Conservation (phyloP, 2,888 invertebrate genomes). For the Nemotelus pantherinus region DNA sequence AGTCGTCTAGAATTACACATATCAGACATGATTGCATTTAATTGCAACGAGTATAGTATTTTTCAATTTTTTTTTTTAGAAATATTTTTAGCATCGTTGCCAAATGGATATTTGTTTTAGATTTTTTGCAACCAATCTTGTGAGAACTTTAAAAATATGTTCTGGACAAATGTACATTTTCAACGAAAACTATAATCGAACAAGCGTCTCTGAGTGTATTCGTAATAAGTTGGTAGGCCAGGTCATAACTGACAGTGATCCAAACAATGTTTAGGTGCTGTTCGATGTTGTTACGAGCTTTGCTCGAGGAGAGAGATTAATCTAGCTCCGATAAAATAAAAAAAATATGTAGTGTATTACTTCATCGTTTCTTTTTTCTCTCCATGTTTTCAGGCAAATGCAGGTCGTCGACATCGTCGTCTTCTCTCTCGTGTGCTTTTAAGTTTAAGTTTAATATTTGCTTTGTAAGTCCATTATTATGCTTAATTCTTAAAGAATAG, state of each 20-base stretch:
- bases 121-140: too few species aligned
- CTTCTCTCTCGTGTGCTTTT: background rate
- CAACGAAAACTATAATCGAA: too few species aligned
- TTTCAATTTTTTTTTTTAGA: too few species aligned
- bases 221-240: too few species aligned
- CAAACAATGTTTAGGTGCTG: constrained; percentile 15
- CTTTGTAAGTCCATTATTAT: constrained; percentile 17
- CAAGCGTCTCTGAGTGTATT: too few species aligned
- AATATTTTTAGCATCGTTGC: too few species aligned
- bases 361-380: constrained; percentile 36
- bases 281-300: constrained; percentile 23
- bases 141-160: too few species aligned
- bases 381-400: constrained; percentile 38
- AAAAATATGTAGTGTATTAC: constrained; percentile 27
- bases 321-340: background rate
- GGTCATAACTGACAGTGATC: background rate
- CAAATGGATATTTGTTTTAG: too few species aligned
- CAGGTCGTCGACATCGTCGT: constrained; percentile 40
- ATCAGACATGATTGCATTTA: too few species aligned
- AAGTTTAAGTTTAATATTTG: constrained; percentile 4
- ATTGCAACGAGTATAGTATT: too few species aligned
- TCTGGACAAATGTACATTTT: too few species aligned
- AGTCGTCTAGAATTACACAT: too few species aligned
- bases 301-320: constrained; percentile 20
- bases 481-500: constrained; percentile 2